A percentile compares a stretch with the other conserved stretches of the same genome.
Evolutionary conservation across 2,113 vertebrate genomes (phyloP).

Genomic region (Motacilla alba): DNA sequence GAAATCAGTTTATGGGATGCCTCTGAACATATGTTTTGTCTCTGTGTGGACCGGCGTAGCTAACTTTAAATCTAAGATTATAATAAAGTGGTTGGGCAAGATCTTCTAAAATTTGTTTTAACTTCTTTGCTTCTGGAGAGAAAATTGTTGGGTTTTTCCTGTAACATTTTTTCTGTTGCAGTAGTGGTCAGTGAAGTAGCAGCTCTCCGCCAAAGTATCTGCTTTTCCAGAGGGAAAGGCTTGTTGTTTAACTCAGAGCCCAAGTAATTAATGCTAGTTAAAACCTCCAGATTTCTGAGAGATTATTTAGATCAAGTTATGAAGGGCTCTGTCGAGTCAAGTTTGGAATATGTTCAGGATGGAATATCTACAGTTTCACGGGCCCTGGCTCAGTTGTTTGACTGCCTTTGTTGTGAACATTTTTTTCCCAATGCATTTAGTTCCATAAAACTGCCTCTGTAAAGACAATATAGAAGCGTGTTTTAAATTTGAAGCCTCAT

Average conservation of each 20-base stretch:
- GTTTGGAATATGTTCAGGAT: not conserved
- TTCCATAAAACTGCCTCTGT: not conserved
- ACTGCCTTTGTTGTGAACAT: not conserved
- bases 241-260: not conserved
- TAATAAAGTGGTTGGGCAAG: not conserved
- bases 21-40: not conserved
- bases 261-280: not conserved
- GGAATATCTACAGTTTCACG: not conserved
- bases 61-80: not conserved
- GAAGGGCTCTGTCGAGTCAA: not conserved
- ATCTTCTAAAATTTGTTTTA: not conserved
- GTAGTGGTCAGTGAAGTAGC: not conserved
- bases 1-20: not conserved
- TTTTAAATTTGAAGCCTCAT: not conserved
- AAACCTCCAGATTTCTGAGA: not conserved
- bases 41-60: not conserved
- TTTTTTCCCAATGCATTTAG: not conserved
- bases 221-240: not conserved
- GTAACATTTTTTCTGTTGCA: not conserved
- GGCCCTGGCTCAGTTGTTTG: not conserved
- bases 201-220: not conserved
- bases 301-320: not conserved
- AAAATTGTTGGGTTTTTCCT: not conserved
- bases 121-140: not conserved
- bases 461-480: not conserved